These are phyloP conservation scores for Agrochola litura DNA, from an alignment of 2,888 invertebrate species.

Conservation along the genomic window DNA sequence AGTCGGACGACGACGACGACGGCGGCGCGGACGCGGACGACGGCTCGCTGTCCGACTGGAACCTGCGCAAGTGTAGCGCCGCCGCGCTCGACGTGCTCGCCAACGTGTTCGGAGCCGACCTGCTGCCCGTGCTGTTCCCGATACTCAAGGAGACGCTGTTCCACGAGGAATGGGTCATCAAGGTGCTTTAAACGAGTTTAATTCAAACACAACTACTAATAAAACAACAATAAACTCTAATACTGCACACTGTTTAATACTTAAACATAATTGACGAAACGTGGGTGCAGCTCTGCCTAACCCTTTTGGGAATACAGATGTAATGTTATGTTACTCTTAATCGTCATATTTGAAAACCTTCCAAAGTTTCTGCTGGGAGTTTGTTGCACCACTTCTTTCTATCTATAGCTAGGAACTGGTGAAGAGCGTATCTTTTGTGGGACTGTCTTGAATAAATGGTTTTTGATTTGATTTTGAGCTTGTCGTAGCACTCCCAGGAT, in stretches of 20 bases:
- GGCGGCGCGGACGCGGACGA: slow-evolving; percentile 96
- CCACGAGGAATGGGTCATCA: slow-evolving; percentile 98
- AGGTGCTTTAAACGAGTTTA: slow-evolving; percentile 90
- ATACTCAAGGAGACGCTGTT: slow-evolving; percentile 99
- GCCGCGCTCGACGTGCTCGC: slow-evolving; percentile 99
- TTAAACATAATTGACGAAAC: neutral
- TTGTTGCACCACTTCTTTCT: too few relatives aligned
- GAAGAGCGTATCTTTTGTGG: too few relatives aligned
- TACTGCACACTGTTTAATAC: neutral
- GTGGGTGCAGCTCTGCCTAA: neutral
- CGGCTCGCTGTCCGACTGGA: slow-evolving; percentile 98
- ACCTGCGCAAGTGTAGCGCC: slow-evolving; percentile 99
- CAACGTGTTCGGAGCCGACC: slow-evolving; percentile 98
- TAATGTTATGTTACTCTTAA: neutral
- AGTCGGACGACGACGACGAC: slow-evolving; percentile 94
- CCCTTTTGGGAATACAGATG: too few relatives aligned
- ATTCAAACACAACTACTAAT: neutral
- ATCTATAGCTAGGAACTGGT: too few relatives aligned
- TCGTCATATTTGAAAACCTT: neutral
- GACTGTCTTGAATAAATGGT: too few relatives aligned
- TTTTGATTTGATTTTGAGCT: neutral
- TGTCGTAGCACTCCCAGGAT: neutral
- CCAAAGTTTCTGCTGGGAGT: neutral
- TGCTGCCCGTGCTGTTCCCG: slow-evolving; percentile 98
- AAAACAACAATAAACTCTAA: neutral